Evolutionary conservation across 2,888 invertebrate genomes (phyloP).

Genomic region (Ernsta delagoae): DNA sequence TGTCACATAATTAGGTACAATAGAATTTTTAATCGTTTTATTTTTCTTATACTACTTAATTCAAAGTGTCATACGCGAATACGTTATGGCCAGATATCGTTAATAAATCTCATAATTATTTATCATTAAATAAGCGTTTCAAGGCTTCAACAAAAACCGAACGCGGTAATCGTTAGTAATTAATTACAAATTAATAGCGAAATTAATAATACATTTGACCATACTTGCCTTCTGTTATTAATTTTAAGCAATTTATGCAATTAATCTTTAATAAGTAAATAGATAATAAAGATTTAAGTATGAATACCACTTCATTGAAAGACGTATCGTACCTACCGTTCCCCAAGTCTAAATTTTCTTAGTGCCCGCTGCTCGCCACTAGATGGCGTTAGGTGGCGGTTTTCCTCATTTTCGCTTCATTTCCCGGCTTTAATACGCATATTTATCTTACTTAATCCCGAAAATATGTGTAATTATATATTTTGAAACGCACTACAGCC

Average conservation of each 20-base stretch:
- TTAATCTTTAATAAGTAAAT: constrained; percentile 10
- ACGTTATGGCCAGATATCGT: background rate
- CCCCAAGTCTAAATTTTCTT: no score
- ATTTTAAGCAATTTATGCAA: background rate
- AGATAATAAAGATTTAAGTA: background rate
- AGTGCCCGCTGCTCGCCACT: no score
- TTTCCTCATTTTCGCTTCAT: no score
- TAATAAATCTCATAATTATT: background rate
- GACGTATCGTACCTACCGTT: no score
- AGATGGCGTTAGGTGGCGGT: no score
- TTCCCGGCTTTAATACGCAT: no score
- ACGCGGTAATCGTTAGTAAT: constrained; percentile 4
- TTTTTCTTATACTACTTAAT: background rate
- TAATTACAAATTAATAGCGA: background rate
- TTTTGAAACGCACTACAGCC: no score
- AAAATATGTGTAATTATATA: no score
- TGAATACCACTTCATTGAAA: no score
- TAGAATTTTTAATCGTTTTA: background rate
- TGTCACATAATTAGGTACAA: constrained; percentile 6
- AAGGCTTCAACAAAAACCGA: background rate
- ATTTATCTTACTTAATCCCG: no score
- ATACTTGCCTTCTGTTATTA: no score
- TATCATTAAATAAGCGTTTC: background rate
- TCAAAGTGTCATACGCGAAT: background rate
- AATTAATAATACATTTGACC: background rate